These are phyloP conservation scores for Rhea americana DNA, from an alignment of 2,113 vertebrate genomes.

Conservation along the genomic window DNA sequence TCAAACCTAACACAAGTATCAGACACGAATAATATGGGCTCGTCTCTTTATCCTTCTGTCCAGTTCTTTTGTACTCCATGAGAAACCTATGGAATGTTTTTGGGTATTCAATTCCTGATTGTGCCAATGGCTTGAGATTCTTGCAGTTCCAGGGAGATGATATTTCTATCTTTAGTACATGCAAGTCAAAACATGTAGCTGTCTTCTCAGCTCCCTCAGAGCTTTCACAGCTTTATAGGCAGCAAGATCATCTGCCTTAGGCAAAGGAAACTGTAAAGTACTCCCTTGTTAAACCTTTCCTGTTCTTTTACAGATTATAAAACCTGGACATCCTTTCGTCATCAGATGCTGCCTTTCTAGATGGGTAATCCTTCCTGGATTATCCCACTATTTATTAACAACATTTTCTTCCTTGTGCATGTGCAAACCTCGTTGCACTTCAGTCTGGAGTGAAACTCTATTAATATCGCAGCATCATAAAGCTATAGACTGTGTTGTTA, in stretches of 20 bases:
- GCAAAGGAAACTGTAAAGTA: not conserved
- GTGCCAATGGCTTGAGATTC: not conserved
- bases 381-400: not conserved
- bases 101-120: not conserved
- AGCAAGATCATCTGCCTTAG: conserved; percentile 9
- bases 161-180: not conserved
- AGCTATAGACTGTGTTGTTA: not conserved
- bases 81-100: not conserved
- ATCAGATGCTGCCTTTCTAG: not conserved
- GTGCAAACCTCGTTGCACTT: not conserved
- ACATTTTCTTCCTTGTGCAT: not conserved
- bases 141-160: not conserved
- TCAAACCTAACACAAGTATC: not conserved
- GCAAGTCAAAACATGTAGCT: not conserved
- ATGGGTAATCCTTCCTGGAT: not conserved
- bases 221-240: conserved; percentile 26
- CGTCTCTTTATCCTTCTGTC: not conserved
- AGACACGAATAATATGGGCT: not conserved
- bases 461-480: not conserved
- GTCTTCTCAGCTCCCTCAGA: conserved; percentile 12
- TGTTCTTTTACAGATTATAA: not conserved
- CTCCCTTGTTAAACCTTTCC: not conserved
- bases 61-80: not conserved
- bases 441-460: not conserved
- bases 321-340: not conserved